A percentile compares a stretch with the other conserved stretches of the same genome.
These are phyloP conservation scores for Lepisosteus oculatus DNA, from an alignment of 2,113 vertebrate genomes.

Conservation along the genomic window DNA sequence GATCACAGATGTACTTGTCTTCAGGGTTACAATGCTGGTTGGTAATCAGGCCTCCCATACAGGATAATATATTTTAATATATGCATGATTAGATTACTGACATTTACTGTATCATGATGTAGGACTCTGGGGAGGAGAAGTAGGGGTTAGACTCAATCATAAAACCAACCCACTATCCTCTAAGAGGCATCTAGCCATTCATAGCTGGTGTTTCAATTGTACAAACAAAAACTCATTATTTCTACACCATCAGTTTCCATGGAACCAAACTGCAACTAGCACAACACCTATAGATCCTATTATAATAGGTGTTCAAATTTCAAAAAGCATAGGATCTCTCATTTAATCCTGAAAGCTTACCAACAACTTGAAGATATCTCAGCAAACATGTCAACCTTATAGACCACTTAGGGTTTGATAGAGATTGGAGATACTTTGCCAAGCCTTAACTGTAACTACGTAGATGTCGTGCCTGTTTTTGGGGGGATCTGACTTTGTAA, in stretches of 20 bases:
- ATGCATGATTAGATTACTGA: conserved; percentile 6
- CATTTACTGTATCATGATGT: not conserved
- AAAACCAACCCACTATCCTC: conserved; percentile 23
- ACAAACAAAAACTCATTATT: conserved; percentile 65
- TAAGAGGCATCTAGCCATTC: conserved; percentile 34
- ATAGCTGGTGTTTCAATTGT: conserved; percentile 31
- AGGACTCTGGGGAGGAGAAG: conserved; percentile 31
- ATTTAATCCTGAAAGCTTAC: conserved; percentile 49
- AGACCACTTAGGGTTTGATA: conserved; percentile 27
- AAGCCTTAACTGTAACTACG: too few species aligned
- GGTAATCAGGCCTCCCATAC: not conserved
- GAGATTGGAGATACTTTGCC: not conserved
- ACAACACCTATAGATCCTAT: conserved; percentile 47
- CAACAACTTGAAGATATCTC: conserved; percentile 61
- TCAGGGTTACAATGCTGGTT: not conserved
- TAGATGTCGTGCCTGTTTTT: too few species aligned
- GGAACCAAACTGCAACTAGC: conserved; percentile 36
- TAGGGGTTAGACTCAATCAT: not conserved
- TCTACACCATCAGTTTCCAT: conserved; percentile 36
- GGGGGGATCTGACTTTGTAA: too few species aligned
- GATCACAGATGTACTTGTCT: not conserved
- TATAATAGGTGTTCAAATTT: conserved; percentile 43
- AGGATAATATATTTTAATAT: not conserved
- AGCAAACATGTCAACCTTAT: conserved; percentile 41
- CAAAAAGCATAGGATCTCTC: conserved; percentile 43